phyloP scores from a whole-genome alignment of 2,113 vertebrate species.

The Vulpes lagopus region DNA sequence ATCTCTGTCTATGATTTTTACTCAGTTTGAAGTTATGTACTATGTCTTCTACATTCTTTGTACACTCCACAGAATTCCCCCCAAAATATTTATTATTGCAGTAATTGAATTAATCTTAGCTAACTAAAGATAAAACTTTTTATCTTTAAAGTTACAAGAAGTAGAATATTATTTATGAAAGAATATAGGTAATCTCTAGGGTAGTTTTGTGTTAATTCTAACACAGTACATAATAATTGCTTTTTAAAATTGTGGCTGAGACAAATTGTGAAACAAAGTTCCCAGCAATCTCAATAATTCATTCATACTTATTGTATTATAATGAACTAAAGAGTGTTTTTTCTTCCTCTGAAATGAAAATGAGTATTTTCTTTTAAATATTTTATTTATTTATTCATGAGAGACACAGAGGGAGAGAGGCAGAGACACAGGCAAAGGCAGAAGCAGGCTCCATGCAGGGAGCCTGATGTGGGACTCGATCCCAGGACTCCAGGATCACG shows the following conservation, averaged over 20 bases:
- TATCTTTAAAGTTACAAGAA: conserved; percentile 5
- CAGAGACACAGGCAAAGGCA: too few relatives aligned
- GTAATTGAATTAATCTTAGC: conserved; percentile 9
- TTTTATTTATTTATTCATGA: too few relatives aligned
- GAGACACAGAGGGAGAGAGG: too few relatives aligned
- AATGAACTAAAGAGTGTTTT: neutral
- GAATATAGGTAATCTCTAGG: neutral
- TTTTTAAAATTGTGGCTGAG: conserved; percentile 8
- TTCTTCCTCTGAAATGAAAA: conserved; percentile 31
- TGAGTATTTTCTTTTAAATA: neutral
- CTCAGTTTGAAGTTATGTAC: neutral
- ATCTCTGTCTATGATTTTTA: neutral
- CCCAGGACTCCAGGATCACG: too few relatives aligned
- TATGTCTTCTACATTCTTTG: neutral
- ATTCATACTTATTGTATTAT: neutral
- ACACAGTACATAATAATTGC: neutral
- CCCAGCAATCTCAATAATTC: neutral
- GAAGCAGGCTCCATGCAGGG: too few relatives aligned
- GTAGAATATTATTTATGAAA: conserved; percentile 14
- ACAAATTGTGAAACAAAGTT: conserved; percentile 32
- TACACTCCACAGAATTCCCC: neutral
- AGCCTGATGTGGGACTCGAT: too few relatives aligned
- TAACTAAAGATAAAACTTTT: neutral
- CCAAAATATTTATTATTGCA: neutral
- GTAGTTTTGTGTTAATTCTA: neutral